Evolutionary conservation across 2,113 vertebrate species (phyloP).

Genomic region (Melospiza georgiana): DNA sequence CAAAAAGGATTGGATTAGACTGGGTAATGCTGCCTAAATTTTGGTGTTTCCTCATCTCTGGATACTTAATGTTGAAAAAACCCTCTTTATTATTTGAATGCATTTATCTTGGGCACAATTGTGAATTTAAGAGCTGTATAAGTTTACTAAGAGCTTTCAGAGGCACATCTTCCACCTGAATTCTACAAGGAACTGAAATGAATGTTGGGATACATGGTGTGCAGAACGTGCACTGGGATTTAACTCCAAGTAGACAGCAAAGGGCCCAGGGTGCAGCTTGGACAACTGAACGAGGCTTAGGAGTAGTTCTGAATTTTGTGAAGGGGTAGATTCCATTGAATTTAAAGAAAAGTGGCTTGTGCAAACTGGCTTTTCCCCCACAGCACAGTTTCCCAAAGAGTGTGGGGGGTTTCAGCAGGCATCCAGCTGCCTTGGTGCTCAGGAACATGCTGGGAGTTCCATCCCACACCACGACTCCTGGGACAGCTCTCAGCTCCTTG

Average conservation of each 20-base stretch:
- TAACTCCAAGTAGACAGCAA: background rate
- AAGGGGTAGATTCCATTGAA: background rate
- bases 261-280: background rate
- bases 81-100: background rate
- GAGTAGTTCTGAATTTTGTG: background rate
- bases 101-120: background rate
- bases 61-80: background rate
- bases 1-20: background rate
- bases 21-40: background rate
- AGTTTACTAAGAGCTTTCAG: background rate
- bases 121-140: background rate
- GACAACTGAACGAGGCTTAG: background rate
- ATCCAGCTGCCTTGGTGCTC: background rate
- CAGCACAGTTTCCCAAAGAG: background rate
- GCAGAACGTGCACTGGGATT: background rate
- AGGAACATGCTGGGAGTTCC: fast-evolving
- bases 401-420: background rate
- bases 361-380: background rate
- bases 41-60: background rate
- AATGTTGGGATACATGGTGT: background rate
- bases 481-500: background rate
- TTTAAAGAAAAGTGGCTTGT: background rate
- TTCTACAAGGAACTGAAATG: background rate
- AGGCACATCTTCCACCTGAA: background rate
- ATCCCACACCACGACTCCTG: fast-evolving